phyloP scores from a whole-genome alignment of 2,888 invertebrate species.

The Cheilosia grossa region DNA sequence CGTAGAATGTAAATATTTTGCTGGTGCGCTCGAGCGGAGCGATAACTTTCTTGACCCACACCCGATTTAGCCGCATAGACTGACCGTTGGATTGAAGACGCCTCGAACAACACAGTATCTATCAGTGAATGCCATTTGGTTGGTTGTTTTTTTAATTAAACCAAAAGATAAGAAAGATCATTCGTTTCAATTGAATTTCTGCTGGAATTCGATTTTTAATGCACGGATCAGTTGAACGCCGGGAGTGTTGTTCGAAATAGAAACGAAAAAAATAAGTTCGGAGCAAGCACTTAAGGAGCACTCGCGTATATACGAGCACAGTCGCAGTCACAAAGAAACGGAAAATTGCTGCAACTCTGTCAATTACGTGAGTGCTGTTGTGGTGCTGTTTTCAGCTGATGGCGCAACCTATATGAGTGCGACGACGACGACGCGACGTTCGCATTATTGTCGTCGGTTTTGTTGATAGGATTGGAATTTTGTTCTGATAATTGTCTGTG shows the following conservation, averaged over 20 bases:
- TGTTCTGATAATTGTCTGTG: slow-evolving; percentile 71
- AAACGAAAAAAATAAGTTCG: neutral
- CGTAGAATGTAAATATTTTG: slow-evolving; percentile 40
- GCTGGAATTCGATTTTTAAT: slow-evolving; percentile 66
- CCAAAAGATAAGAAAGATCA: slow-evolving; percentile 56
- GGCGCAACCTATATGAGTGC: slow-evolving; percentile 44
- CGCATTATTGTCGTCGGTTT: slow-evolving; percentile 15
- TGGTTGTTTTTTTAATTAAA: slow-evolving; percentile 32
- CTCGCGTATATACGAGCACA: neutral
- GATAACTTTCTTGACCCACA: slow-evolving; percentile 67
- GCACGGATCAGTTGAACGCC: slow-evolving; percentile 10
- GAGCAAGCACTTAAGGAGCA: slow-evolving; percentile 51
- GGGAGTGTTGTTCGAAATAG: neutral
- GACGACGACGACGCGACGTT: neutral
- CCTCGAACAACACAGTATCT: slow-evolving; percentile 43
- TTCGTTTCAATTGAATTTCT: slow-evolving; percentile 69
- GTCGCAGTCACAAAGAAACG: slow-evolving; percentile 6
- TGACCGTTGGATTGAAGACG: slow-evolving; percentile 49
- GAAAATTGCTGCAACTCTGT: slow-evolving; percentile 42
- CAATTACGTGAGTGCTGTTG: slow-evolving; percentile 27
- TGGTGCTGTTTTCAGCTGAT: slow-evolving; percentile 26
- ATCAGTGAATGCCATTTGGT: slow-evolving; percentile 28
- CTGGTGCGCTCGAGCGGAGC: slow-evolving; percentile 2
- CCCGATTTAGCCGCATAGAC: slow-evolving; percentile 44
- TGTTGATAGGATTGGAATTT: slow-evolving; percentile 70